phyloP scores from a whole-genome alignment of 1,140 invertebrate genomes.

The Doryteuthis pealeii region DNA sequence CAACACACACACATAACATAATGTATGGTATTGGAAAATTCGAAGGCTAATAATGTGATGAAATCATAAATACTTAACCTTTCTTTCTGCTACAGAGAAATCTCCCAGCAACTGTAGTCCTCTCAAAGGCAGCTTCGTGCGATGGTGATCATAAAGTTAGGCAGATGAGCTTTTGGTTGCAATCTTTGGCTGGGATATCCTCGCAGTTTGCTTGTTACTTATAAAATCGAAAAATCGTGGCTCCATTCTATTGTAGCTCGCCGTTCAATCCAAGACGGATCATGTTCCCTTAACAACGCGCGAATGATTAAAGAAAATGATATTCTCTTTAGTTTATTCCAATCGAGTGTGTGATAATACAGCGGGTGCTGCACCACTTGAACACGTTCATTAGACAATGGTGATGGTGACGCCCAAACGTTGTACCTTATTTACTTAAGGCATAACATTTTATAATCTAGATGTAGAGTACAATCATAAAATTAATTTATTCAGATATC shows the following conservation, averaged over 20 bases:
- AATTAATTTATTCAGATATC: too few relatives aligned
- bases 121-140: constrained; percentile 62
- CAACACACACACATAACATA: too few relatives aligned
- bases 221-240: constrained; percentile 59
- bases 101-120: constrained; percentile 61
- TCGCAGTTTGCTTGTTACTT: constrained; percentile 61
- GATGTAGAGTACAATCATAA: too few relatives aligned
- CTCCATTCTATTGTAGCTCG: constrained; percentile 60
- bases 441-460: too few relatives aligned
- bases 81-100: constrained; percentile 62
- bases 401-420: too few relatives aligned
- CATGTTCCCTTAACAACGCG: constrained; percentile 59
- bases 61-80: constrained; percentile 48
- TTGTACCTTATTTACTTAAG: too few relatives aligned
- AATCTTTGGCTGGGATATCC: constrained; percentile 60
- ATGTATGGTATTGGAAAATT: neutral
- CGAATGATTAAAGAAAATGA: too few relatives aligned
- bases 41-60: neutral
- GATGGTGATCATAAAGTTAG: constrained; percentile 63
- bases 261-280: constrained; percentile 59
- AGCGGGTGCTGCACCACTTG: too few relatives aligned
- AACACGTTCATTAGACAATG: too few relatives aligned
- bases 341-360: too few relatives aligned
- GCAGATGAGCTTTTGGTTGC: constrained; percentile 60
- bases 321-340: too few relatives aligned